Evolutionary conservation across 2,797 vertebrate species (phyloP).

Genomic region (Platalea minor): DNA sequence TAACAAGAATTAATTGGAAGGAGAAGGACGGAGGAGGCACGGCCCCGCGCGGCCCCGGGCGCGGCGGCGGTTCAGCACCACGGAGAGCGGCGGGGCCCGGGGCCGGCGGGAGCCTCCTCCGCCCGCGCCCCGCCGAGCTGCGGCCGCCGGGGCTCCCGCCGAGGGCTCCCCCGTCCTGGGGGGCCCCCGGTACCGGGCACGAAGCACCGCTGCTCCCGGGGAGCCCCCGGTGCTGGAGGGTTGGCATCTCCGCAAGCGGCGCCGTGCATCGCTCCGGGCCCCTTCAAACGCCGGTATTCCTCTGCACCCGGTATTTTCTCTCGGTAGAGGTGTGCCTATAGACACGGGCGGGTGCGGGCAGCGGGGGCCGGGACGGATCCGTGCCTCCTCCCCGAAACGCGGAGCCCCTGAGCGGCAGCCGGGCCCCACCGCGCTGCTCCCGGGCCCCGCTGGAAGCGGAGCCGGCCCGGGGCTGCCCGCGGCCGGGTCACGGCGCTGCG

Average conservation of each 20-base stretch:
- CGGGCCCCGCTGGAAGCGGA: not conserved
- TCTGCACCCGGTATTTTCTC: too few relatives aligned
- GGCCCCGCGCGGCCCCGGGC: not conserved
- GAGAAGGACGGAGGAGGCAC: not conserved
- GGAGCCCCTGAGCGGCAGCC: not conserved
- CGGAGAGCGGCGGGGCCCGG: conserved; percentile 46
- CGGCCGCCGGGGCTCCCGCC: not conserved
- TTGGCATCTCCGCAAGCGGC: not conserved
- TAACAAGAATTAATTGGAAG: not conserved
- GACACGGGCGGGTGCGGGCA: not conserved
- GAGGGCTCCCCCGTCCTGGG: not conserved
- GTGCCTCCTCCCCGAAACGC: not conserved
- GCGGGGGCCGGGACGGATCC: not conserved
- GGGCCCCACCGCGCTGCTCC: not conserved
- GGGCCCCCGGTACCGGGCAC: not conserved
- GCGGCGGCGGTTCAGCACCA: conserved; percentile 40
- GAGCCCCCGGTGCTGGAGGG: not conserved
- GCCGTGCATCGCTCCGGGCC: not conserved
- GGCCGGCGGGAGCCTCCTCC: not conserved
- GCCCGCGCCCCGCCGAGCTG: not conserved
- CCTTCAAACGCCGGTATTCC: not conserved
- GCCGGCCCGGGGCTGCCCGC: not conserved
- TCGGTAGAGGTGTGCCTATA: too few relatives aligned
- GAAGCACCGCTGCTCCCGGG: not conserved
- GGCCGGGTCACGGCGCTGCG: not conserved